A percentile compares a stretch with the other conserved stretches of the same genome.
phyloP scores from a whole-genome alignment of 2,113 vertebrate genomes.

The Sula dactylatra region DNA sequence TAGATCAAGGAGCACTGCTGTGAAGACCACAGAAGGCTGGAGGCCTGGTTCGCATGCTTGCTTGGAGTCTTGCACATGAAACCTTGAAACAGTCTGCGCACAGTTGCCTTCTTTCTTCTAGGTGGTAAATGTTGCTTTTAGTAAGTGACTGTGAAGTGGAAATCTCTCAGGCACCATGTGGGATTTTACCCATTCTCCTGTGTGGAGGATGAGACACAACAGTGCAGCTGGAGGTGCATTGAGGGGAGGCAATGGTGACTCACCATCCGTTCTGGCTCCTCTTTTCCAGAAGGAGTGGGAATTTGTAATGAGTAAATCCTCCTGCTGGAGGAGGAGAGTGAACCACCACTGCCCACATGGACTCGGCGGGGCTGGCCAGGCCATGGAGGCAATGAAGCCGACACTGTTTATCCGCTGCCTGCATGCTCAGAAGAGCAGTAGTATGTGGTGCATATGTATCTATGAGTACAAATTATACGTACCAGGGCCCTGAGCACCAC shows the following conservation, averaged over 20 bases:
- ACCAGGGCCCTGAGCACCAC: neutral
- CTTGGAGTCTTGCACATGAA: neutral
- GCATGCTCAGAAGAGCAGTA: neutral
- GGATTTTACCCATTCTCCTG: neutral
- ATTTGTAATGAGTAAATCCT: neutral
- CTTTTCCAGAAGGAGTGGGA: neutral
- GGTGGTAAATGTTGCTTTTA: neutral
- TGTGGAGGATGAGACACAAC: neutral
- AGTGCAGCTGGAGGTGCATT: rapidly evolving
- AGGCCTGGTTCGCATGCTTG: neutral
- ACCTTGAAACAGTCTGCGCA: neutral
- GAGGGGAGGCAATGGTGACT: neutral
- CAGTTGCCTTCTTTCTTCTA: neutral
- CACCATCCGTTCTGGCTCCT: neutral
- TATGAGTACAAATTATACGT: neutral
- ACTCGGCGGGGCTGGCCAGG: neutral
- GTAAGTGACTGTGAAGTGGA: neutral
- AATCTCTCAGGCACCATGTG: neutral
- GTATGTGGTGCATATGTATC: neutral
- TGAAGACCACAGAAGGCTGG: neutral
- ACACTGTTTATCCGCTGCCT: neutral
- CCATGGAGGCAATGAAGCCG: rapidly evolving
- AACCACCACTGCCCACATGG: neutral
- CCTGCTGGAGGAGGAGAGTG: neutral
- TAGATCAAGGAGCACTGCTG: neutral